Conservation (phyloP, 1,140 invertebrate genomes). For the Drosophila kurseongensis region DNA sequence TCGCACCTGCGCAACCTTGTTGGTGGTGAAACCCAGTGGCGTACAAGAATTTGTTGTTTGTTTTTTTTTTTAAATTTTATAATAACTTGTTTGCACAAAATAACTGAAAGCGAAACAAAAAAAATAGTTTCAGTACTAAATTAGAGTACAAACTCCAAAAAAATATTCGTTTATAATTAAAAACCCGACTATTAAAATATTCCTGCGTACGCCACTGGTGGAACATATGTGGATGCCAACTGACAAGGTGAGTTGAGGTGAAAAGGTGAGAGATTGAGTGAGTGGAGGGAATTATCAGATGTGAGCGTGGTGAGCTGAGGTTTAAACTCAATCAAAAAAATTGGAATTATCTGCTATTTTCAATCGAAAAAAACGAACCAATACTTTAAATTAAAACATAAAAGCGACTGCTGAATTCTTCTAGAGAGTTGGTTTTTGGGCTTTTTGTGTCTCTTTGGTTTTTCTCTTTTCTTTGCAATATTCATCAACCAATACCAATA, state of each 20-base stretch:
- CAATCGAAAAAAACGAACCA: constrained; percentile 28
- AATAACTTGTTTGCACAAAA: no score
- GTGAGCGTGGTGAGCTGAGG: constrained; percentile 25
- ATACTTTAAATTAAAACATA: constrained; percentile 16
- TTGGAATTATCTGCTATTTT: constrained; percentile 25
- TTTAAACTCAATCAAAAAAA: constrained; percentile 20
- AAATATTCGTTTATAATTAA: background rate
- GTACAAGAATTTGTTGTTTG: background rate
- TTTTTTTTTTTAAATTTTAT: no score
- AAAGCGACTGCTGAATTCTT: constrained; percentile 62
- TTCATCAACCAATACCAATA: constrained; percentile 83
- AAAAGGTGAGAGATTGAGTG: constrained; percentile 15
- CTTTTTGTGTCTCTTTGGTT: constrained; percentile 26
- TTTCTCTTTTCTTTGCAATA: constrained; percentile 58
- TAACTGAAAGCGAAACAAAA: no score
- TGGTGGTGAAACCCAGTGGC: constrained; percentile 5
- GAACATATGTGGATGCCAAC: constrained; percentile 24
- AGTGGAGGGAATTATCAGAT: constrained; percentile 10
- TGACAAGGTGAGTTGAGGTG: constrained; percentile 9
- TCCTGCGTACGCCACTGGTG: constrained; percentile 5
- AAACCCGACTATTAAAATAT: background rate
- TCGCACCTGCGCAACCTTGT: constrained; percentile 33
- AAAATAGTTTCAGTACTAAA: no score
- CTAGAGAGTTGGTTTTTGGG: constrained; percentile 57
- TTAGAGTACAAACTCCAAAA: no score